Percentiles rank a stretch among this genome's conserved stretches.
Evolutionary conservation across 2,888 invertebrate genomes (phyloP).

Genomic region (Drosophila meridionalis): DNA sequence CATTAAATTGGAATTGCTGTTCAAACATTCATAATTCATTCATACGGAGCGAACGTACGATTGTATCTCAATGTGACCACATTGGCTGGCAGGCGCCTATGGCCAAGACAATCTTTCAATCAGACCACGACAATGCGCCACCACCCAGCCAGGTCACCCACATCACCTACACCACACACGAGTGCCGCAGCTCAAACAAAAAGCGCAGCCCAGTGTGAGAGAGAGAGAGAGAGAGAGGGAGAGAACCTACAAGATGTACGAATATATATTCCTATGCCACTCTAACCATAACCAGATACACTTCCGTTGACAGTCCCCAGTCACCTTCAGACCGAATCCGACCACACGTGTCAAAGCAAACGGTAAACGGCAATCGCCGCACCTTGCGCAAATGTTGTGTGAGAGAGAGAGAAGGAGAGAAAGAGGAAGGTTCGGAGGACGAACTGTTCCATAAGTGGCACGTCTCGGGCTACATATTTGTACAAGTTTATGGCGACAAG

Average conservation of each 20-base stretch:
- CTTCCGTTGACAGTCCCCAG: conserved; percentile 48
- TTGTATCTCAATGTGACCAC: conserved; percentile 26
- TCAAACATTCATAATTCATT: conserved; percentile 39
- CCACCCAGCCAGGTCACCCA: conserved; percentile 25
- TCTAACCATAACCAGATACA: conserved; percentile 29
- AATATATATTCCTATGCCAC: background rate
- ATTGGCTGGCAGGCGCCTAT: conserved; percentile 17
- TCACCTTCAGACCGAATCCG: conserved; percentile 41
- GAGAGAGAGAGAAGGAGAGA: conserved; percentile 18
- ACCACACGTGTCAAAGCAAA: conserved; percentile 71
- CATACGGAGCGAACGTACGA: background rate
- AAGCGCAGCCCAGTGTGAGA: conserved; percentile 47
- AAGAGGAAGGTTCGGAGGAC: background rate
- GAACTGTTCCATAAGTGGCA: conserved; percentile 64
- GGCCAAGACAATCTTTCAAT: conserved; percentile 62
- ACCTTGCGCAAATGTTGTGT: conserved; percentile 71
- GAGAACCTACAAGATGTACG: conserved; percentile 22
- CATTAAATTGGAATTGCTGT: conserved; percentile 42
- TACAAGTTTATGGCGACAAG: conserved; percentile 80
- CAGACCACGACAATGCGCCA: conserved; percentile 43
- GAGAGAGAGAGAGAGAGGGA: background rate
- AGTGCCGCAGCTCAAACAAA: conserved; percentile 68
- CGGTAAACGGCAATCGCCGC: conserved; percentile 66
- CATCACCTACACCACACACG: conserved; percentile 20
- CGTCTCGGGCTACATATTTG: conserved; percentile 73